phyloP scores from a whole-genome alignment of 2,113 vertebrate species.

The Empidonax traillii region DNA sequence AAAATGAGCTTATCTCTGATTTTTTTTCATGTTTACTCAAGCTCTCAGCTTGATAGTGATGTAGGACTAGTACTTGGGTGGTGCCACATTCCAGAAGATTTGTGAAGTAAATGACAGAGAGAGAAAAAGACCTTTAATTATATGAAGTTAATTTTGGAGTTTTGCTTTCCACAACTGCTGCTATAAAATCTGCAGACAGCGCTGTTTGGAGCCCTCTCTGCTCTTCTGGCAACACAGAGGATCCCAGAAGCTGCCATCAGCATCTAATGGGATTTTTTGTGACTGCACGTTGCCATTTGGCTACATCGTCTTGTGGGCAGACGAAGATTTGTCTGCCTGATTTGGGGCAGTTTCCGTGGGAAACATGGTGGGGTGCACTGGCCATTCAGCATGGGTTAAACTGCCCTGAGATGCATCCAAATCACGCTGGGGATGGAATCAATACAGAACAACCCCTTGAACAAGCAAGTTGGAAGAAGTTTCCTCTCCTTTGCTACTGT shows the following conservation, averaged over 20 bases:
- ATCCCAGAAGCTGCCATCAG: background rate
- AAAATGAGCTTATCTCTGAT: constrained; percentile 8
- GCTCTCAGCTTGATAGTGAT: constrained; percentile 1
- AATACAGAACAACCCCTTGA: background rate
- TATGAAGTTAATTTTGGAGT: background rate
- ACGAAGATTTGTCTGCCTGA: background rate
- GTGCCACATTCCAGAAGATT: background rate
- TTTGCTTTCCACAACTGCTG: background rate
- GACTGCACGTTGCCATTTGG: background rate
- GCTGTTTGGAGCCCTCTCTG: background rate
- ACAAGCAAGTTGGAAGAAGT: background rate
- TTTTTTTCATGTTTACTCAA: constrained; percentile 42
- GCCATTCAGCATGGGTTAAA: background rate
- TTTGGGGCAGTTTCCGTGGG: background rate
- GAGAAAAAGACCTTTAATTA: background rate
- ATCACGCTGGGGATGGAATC: background rate
- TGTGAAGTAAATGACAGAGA: background rate
- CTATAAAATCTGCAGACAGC: background rate
- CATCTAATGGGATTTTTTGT: background rate
- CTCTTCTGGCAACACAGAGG: background rate
- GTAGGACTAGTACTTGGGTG: background rate
- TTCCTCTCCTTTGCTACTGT: background rate
- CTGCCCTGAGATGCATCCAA: background rate
- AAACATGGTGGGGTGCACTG: background rate
- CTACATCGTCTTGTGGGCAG: background rate